A percentile compares a stretch with the other conserved stretches of the same genome.
Evolutionary conservation across 2,797 vertebrate species (phyloP).

Genomic region (Parambassis ranga): DNA sequence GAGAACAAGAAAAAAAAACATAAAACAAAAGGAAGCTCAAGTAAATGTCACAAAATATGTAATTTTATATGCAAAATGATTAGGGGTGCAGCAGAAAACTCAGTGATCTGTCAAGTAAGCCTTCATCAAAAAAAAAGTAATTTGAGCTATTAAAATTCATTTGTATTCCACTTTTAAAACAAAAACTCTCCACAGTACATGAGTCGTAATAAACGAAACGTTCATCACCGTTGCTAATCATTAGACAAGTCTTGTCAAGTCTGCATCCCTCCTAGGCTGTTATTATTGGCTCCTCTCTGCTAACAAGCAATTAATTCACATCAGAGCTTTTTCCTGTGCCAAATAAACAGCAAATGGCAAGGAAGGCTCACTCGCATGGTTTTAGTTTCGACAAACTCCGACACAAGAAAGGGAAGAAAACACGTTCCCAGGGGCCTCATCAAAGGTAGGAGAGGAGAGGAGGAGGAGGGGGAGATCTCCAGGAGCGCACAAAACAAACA

Average conservation of each 20-base stretch:
- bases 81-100: background rate
- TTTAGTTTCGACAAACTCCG: constrained; percentile 43
- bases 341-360: constrained; percentile 47
- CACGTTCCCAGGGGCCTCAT: constrained; percentile 56
- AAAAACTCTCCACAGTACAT: constrained; percentile 12
- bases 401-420: background rate
- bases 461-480: constrained; percentile 8
- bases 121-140: constrained; percentile 16
- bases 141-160: constrained; percentile 33
- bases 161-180: constrained; percentile 16
- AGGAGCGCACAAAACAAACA: constrained; percentile 27
- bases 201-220: constrained; percentile 29
- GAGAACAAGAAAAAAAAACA: background rate
- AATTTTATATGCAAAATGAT: constrained; percentile 8
- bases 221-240: constrained; percentile 51
- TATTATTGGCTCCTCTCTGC: constrained; percentile 56
- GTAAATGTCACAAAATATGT: constrained; percentile 11
- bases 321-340: constrained; percentile 50
- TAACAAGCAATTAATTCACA: constrained; percentile 72
- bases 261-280: constrained; percentile 44
- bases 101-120: constrained; percentile 13
- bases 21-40: background rate
- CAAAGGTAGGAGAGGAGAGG: constrained; percentile 34
- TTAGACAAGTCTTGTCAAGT: constrained; percentile 56
- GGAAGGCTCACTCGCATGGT: constrained; percentile 28